phyloP scores from a whole-genome alignment of 23 tunicate species.

The Styela clava region DNA sequence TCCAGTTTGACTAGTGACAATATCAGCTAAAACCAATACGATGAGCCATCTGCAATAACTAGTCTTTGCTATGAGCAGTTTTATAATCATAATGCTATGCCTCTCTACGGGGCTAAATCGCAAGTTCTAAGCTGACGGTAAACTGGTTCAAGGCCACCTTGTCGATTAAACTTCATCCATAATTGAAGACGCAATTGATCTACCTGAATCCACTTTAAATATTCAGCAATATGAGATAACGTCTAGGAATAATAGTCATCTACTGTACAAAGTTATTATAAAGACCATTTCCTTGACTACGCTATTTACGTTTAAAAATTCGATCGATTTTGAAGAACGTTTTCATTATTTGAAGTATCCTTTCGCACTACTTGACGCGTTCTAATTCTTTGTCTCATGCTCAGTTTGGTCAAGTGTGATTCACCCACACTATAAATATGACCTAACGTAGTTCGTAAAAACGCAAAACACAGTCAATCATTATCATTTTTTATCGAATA shows the following conservation, averaged over 20 bases:
- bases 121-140: too few relatives aligned
- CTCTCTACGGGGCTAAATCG: too few relatives aligned
- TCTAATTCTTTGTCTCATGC: neutral
- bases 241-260: too few relatives aligned
- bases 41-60: neutral
- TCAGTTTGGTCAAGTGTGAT: neutral
- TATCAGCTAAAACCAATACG: too few relatives aligned
- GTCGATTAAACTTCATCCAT: neutral
- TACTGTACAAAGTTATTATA: neutral
- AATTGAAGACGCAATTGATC: neutral
- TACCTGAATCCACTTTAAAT: neutral
- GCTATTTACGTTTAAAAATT: neutral
- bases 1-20: neutral
- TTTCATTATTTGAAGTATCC: slow-evolving; percentile 16
- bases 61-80: neutral
- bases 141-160: neutral
- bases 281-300: neutral
- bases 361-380: slow-evolving; percentile 1
- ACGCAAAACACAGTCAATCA: too few relatives aligned
- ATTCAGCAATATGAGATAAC: neutral
- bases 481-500: too few relatives aligned
- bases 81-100: slow-evolving; percentile 1
- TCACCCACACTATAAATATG: too few relatives aligned
- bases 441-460: too few relatives aligned
- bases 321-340: neutral